phyloP scores from a whole-genome alignment of 2,113 vertebrate genomes.

The Xiphophorus maculatus region DNA sequence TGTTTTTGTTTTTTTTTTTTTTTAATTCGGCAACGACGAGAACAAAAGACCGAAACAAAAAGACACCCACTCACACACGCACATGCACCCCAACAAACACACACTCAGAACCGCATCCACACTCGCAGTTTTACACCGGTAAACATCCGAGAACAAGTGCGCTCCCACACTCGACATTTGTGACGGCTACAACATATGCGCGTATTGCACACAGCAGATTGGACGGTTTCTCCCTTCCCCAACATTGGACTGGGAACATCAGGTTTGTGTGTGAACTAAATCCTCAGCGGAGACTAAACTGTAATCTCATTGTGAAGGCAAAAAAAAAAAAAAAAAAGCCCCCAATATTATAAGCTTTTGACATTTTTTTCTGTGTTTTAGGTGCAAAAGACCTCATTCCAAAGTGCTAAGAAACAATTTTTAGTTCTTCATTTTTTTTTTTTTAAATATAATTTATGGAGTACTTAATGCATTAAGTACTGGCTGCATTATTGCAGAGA shows the following conservation, averaged over 20 bases:
- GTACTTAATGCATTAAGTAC: background rate
- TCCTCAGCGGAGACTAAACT: constrained; percentile 27
- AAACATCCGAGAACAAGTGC: constrained; percentile 49
- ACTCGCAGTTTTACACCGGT: constrained; percentile 39
- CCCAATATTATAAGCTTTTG: constrained; percentile 16
- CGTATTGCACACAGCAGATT: constrained; percentile 52
- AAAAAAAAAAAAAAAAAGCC: constrained; percentile 15
- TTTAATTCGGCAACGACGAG: constrained; percentile 61
- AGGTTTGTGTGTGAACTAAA: constrained; percentile 33
- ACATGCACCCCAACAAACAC: constrained; percentile 23
- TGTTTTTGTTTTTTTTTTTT: background rate
- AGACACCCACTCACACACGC: constrained; percentile 28
- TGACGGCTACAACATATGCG: constrained; percentile 43
- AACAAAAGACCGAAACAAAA: constrained; percentile 36
- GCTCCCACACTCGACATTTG: constrained; percentile 27
- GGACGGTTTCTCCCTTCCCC: background rate
- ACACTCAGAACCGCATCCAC: constrained; percentile 23
- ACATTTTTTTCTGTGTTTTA: constrained; percentile 8
- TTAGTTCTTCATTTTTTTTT: constrained; percentile 7
- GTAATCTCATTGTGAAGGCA: constrained; percentile 41
- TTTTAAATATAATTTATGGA: constrained; percentile 5
- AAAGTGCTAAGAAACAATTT: constrained; percentile 58
- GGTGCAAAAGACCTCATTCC: constrained; percentile 38
- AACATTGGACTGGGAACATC: constrained; percentile 29
- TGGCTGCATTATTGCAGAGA: background rate